Evolutionary conservation across 1,140 invertebrate genomes (phyloP), one percentile per base, ranked within the genome.

Genomic region (Bombus confusus): DNA sequence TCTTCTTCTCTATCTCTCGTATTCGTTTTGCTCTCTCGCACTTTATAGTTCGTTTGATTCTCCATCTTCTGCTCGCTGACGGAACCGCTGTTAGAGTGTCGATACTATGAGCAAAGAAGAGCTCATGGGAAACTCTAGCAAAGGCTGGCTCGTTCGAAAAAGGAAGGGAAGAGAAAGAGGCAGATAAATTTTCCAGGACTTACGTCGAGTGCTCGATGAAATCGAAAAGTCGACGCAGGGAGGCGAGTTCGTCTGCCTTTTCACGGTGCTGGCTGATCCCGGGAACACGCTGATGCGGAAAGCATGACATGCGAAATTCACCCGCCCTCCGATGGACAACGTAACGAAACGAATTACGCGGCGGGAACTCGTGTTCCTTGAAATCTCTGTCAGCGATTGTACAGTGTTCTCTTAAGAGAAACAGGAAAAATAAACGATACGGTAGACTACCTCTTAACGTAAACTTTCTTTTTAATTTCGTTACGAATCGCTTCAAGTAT

Each of bases 101-200:
- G 69, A 71, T 71, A 37, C 22, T 71, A 34, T 37, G 59, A 62
- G 4, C 28, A 13, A 12, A n/a, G 28, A 62, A 5, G 3, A 13
- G 25, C 12, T 80, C 86, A 86, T 86, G 80, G 78, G 87, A 84
- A 85, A 90, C 80, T 86, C 62, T 18, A 39, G 59, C 78, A 57
- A 57, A 41, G 22, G 15, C 37, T 71, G 62, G 31, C 41, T 71
- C 39, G 22, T 52, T 52, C 1, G 43, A n/a, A 41, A 82, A 43
- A 18, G 52, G 37, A 9, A n/a, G 22, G 47, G 28, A 34, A 10
- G 25, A 28, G 39, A 64, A 85, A 77, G 83, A 71, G 47, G 41
- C 83, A 85, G 90, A 88, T 85, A 85, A 88, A 92, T 91, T 91
- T 87, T 86, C 76, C 74, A 68, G 47, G 71, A 22, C 47, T 85